phyloP scores from a whole-genome alignment of 2,888 invertebrate species.

The Tetragonula carbonaria region DNA sequence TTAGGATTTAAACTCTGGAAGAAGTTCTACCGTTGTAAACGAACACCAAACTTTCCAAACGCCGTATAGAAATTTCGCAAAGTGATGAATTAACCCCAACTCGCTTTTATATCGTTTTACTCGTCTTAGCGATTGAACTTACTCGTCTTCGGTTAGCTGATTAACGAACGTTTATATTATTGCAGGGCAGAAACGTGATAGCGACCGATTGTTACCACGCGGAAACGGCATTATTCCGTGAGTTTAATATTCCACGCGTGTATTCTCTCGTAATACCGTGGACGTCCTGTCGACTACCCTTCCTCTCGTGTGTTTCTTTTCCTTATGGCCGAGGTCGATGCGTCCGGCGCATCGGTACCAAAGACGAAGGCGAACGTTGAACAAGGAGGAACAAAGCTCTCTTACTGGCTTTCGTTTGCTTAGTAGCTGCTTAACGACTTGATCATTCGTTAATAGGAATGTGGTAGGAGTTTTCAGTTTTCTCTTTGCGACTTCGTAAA shows the following conservation, averaged over 20 bases:
- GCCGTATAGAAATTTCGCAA: neutral
- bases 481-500: neutral
- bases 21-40: too few relatives aligned
- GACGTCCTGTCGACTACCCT: constrained; percentile 23
- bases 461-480: neutral
- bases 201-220: constrained; percentile 55
- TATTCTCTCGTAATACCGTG: constrained; percentile 63
- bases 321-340: constrained; percentile 8
- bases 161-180: constrained; percentile 82
- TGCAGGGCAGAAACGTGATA: constrained; percentile 67
- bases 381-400: neutral
- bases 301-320: constrained; percentile 25
- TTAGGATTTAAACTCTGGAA: too few relatives aligned
- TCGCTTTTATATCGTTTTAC: neutral
- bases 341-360: constrained; percentile 3
- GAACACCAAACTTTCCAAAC: neutral
- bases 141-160: constrained; percentile 74
- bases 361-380: neutral
- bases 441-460: constrained; percentile 11
- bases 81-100: too few relatives aligned
- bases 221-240: constrained; percentile 56
- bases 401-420: constrained; percentile 6
- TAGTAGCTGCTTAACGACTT: neutral
- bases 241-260: constrained; percentile 64
- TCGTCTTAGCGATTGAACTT: neutral